phyloP scores from a whole-genome alignment of 2,113 vertebrate species.

The Riparia riparia region DNA sequence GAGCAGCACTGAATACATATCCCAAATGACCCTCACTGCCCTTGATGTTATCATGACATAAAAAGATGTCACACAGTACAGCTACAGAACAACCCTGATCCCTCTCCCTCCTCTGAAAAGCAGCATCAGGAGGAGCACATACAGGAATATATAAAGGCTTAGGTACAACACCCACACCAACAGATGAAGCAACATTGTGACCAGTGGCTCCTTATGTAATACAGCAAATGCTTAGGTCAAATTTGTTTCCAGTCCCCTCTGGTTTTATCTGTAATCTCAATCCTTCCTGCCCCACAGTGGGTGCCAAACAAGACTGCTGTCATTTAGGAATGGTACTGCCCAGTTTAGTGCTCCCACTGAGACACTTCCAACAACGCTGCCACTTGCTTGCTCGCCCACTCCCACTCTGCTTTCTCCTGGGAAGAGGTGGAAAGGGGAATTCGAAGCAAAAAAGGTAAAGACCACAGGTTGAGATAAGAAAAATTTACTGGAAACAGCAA shows the following conservation, averaged over 20 bases:
- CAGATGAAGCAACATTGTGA: not conserved
- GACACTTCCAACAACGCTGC: not conserved
- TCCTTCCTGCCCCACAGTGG: not conserved
- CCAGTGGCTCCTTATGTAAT: not conserved
- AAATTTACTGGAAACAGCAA: not conserved
- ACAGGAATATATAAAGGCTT: too few species aligned
- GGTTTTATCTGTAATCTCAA: not conserved
- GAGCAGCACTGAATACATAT: not conserved
- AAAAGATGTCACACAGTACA: not conserved
- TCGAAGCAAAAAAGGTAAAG: not conserved
- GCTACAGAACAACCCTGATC: not conserved
- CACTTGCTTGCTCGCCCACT: rapidly evolving
- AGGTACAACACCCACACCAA: not conserved
- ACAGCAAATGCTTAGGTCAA: not conserved
- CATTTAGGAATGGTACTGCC: not conserved
- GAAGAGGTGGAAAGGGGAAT: not conserved
- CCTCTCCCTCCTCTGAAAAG: not conserved
- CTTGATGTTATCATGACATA: not conserved
- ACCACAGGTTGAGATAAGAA: not conserved
- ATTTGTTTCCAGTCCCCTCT: not conserved
- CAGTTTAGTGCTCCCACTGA: not conserved
- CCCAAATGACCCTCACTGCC: not conserved
- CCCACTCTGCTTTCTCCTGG: not conserved
- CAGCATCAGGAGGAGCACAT: not conserved
- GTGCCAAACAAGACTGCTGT: not conserved